Conservation (phyloP, 2,113 vertebrate genomes). For the Ciconia boyciana region DNA sequence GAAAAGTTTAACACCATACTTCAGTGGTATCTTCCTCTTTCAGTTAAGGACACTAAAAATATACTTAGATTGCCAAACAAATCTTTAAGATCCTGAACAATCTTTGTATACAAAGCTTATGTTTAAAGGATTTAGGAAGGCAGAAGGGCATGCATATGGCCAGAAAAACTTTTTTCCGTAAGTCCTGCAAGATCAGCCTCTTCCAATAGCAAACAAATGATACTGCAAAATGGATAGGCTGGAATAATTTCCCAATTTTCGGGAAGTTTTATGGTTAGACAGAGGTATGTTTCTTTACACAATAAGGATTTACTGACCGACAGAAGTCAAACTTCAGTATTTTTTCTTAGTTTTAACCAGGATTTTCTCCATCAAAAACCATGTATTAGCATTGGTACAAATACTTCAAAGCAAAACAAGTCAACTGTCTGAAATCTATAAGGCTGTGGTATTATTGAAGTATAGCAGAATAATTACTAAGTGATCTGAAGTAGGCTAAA, state of each 20-base stretch:
- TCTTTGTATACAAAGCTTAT: not conserved
- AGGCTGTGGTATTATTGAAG: not conserved
- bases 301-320: not conserved
- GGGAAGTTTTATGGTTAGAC: not conserved
- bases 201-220: not conserved
- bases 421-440: not conserved
- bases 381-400: not conserved
- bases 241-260: not conserved
- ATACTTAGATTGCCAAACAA: not conserved
- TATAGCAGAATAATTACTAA: not conserved
- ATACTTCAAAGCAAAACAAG: not conserved
- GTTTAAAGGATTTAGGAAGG: not conserved
- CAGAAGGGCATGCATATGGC: not conserved
- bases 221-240: not conserved
- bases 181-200: not conserved
- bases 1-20: not conserved
- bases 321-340: not conserved
- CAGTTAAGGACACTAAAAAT: not conserved
- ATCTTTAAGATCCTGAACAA: not conserved
- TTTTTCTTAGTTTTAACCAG: not conserved
- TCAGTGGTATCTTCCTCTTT: not conserved
- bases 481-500: not conserved
- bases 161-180: not conserved
- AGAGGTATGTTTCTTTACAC: not conserved
- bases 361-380: not conserved